Evolutionary conservation across 2,888 invertebrate genomes (phyloP), one percentile per base, ranked within the genome.

Genomic region (Onchidella celtica): DNA sequence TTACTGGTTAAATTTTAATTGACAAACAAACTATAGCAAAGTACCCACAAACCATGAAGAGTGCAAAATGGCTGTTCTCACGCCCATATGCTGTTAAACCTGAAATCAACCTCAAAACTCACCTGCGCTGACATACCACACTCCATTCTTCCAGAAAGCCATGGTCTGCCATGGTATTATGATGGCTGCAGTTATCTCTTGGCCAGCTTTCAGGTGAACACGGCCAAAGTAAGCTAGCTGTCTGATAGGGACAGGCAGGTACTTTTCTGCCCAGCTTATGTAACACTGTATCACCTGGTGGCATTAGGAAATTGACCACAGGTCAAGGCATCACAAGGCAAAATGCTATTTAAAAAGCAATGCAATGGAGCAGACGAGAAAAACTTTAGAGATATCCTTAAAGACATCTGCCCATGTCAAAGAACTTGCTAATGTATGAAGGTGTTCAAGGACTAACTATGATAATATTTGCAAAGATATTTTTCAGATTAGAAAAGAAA

Each of bases 201-300:
- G 73, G 9, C 81, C 63, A 21, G 79, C 79, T 2, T 79, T 68
- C 14, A 89, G 47, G 32, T 81, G 76, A 0, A 87, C 47, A 57
- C 89, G 83, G 29, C 83, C 81, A n/a, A n/a, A n/a, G n/a, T n/a
- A n/a, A n/a, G n/a, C n/a, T n/a, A n/a, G n/a, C n/a, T n/a, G n/a
- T n/a, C 79, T 88, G 87, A n/a, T 81, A 85, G 88, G 89, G 81
- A 87, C 85, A 11, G 80, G 81, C 34, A 87, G 83, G 32, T 85
- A 81, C 47, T 86, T 79, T 21, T 85, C 73, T 9, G 70, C 27
- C 89, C 89, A 89, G 36, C 80, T 81, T 57, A 88, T 84, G 79
- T 89, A 89, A 9, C 88, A 85, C 81, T 89, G 89, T n/a, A 86
- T 74, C 2, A 89, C 88, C 88, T 89, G 83, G 0, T n/a, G n/a